Evolutionary conservation across 1,140 invertebrate species (phyloP).

Genomic region (Gonatopus flavifemur): DNA sequence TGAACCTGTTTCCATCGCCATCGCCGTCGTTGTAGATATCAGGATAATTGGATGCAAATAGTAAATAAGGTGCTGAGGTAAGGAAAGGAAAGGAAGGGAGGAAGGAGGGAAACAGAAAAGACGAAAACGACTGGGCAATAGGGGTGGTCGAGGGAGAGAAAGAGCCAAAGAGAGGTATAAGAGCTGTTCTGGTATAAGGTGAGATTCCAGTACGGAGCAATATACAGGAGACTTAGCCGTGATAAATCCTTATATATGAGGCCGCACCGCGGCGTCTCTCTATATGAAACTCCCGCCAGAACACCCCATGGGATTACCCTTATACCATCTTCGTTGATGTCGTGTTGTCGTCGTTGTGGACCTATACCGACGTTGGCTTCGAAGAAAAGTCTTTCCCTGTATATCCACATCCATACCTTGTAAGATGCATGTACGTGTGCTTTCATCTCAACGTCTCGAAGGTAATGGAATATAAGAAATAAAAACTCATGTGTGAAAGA

Average conservation of each 20-base stretch:
- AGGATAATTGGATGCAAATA: constrained; percentile 27
- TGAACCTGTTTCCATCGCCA: constrained; percentile 16
- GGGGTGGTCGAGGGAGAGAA: constrained; percentile 1
- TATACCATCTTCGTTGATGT: constrained; percentile 34
- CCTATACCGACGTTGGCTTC: constrained; percentile 24
- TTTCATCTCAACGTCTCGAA: too few relatives aligned
- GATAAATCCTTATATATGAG: constrained; percentile 60
- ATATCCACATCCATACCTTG: too few relatives aligned
- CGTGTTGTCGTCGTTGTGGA: too few relatives aligned
- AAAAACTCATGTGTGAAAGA: too few relatives aligned
- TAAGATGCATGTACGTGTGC: too few relatives aligned
- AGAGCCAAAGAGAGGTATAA: constrained; percentile 7
- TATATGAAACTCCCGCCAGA: constrained; percentile 52
- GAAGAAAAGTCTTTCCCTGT: constrained; percentile 39
- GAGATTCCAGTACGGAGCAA: constrained; percentile 49
- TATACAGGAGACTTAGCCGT: constrained; percentile 56
- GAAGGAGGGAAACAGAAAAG: constrained; percentile 7
- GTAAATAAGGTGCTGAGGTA: constrained; percentile 14
- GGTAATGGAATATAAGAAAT: too few relatives aligned
- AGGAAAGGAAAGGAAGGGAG: neutral
- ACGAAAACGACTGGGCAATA: constrained; percentile 2
- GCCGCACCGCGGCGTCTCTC: constrained; percentile 45
- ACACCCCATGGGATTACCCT: constrained; percentile 52
- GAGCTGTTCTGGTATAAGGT: constrained; percentile 33
- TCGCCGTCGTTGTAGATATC: constrained; percentile 2